Conservation (phyloP, 2,113 vertebrate species). For the Melanotaenia duboulayi region DNA sequence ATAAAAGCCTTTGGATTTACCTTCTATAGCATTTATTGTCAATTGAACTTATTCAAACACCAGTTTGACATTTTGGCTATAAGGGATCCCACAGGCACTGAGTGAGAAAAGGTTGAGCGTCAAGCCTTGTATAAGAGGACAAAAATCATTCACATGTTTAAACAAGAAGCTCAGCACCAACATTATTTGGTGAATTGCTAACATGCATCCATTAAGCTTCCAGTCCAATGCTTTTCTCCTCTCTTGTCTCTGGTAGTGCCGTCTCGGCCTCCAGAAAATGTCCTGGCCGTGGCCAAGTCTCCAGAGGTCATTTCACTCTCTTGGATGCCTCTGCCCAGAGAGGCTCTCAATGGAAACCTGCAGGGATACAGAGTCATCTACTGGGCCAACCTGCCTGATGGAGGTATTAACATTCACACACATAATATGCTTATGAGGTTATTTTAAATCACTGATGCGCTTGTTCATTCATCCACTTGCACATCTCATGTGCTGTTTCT, state of each 20-base stretch:
- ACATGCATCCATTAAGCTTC: neutral
- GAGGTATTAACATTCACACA: conserved; percentile 83
- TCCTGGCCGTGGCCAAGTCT: conserved; percentile 94
- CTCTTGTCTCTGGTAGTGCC: conserved; percentile 84
- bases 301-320: conserved; percentile 97
- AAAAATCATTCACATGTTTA: no score
- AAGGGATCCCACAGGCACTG: no score
- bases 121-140: no score
- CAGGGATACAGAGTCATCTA: conserved; percentile 98
- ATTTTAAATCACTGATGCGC: neutral
- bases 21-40: no score
- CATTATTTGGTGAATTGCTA: neutral
- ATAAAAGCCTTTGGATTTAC: no score
- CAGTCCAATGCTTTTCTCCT: neutral
- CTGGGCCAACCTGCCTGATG: conserved; percentile 98
- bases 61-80: no score
- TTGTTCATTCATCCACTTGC: conserved; percentile 15
- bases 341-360: conserved; percentile 95
- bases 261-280: conserved; percentile 94
- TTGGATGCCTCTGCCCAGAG: conserved; percentile 93
- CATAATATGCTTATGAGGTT: neutral
- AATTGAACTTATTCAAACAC: no score
- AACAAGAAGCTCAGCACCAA: no score
- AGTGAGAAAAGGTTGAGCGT: no score
- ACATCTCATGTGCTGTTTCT: no score